These are phyloP conservation scores for Melinopterus prodromus DNA, from an alignment of 2,888 invertebrate species.

Conservation along the genomic window DNA sequence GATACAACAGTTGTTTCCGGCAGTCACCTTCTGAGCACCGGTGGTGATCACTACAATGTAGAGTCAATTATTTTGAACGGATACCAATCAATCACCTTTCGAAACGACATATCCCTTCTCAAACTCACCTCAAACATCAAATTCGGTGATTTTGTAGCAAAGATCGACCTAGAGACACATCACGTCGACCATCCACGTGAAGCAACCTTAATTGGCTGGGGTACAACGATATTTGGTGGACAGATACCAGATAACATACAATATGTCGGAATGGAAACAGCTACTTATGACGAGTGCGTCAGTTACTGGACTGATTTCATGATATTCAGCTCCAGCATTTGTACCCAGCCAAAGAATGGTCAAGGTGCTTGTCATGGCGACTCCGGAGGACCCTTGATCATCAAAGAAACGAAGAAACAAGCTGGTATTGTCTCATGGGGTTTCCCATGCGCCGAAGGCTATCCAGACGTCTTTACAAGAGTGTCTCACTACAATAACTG, in stretches of 20 bases:
- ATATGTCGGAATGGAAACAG: constrained; percentile 60
- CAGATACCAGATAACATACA: constrained; percentile 64
- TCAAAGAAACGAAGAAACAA: constrained; percentile 19
- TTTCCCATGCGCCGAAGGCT: constrained; percentile 57
- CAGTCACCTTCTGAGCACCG: not conserved
- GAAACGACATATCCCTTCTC: constrained; percentile 30
- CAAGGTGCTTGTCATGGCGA: constrained; percentile 68
- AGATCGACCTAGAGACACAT: constrained; percentile 20
- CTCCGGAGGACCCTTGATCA: constrained; percentile 36
- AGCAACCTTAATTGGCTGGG: constrained; percentile 39
- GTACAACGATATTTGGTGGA: constrained; percentile 63
- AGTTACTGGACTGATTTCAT: constrained; percentile 16
- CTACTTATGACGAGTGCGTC: constrained; percentile 57
- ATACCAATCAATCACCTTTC: not conserved
- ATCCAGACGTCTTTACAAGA: constrained; percentile 58
- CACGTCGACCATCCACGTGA: constrained; percentile 6
- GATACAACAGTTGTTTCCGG: not conserved
- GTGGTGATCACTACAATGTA: not conserved
- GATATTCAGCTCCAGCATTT: not conserved
- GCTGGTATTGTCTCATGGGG: constrained; percentile 57
- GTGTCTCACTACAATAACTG: constrained; percentile 46
- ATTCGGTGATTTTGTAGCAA: constrained; percentile 14
- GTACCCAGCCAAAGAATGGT: constrained; percentile 51
- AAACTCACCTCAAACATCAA: constrained; percentile 18
- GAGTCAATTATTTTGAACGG: not conserved